A percentile compares a stretch with the other conserved stretches of the same genome.
Evolutionary conservation across 1,140 invertebrate genomes (phyloP).

Genomic region (Trichogramma pretiosum): DNA sequence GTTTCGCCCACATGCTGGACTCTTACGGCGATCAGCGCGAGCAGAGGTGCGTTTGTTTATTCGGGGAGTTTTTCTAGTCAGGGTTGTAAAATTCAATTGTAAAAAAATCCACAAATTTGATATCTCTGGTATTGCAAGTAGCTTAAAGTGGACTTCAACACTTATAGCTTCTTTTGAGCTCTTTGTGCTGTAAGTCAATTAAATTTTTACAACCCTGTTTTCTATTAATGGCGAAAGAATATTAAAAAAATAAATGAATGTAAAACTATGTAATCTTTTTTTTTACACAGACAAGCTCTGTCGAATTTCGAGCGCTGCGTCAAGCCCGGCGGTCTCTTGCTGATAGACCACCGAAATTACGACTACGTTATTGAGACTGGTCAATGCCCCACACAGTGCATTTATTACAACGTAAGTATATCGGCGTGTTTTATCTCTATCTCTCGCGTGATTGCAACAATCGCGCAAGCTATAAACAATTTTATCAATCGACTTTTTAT

Average conservation of each 20-base stretch:
- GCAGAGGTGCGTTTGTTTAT: slow-evolving; percentile 62
- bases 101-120: slow-evolving; percentile 3
- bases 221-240: too few relatives aligned
- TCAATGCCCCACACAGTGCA: slow-evolving; percentile 64
- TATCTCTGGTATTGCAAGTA: too few relatives aligned
- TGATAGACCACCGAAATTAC: slow-evolving; percentile 84
- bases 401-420: slow-evolving; percentile 84
- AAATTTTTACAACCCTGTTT: too few relatives aligned
- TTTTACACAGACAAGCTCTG: slow-evolving; percentile 50
- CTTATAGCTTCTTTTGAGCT: too few relatives aligned
- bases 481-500: too few relatives aligned
- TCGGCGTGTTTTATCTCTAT: too few relatives aligned
- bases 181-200: too few relatives aligned
- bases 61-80: too few relatives aligned
- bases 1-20: slow-evolving; percentile 79
- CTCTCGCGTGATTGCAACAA: too few relatives aligned
- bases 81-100: too few relatives aligned
- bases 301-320: slow-evolving; percentile 70
- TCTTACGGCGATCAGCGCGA: slow-evolving; percentile 66
- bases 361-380: slow-evolving; percentile 70
- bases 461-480: too few relatives aligned
- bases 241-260: not conserved
- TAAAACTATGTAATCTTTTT: slow-evolving; percentile 6
- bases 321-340: slow-evolving; percentile 71
- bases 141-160: too few relatives aligned